phyloP scores from a whole-genome alignment of 1,140 invertebrate genomes.

The Aphaenogaster floridana region DNA sequence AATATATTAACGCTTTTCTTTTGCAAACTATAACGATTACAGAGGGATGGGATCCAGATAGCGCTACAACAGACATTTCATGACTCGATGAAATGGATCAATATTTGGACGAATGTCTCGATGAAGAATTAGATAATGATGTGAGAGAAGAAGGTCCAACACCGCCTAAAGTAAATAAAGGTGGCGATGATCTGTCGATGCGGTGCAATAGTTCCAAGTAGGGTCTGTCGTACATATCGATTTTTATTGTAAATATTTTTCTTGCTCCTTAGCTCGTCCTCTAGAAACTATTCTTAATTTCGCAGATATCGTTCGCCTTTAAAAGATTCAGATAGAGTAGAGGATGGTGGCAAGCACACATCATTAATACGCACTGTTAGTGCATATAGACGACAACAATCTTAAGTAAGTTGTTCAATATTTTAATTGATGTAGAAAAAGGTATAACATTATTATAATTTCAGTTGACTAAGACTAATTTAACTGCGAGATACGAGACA shows the following conservation, averaged over 20 bases:
- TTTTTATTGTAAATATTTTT: conserved; percentile 31
- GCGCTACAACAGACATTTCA: conserved; percentile 87
- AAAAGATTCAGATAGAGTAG: conserved; percentile 78
- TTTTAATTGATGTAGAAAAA: conserved; percentile 1
- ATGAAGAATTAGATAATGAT: conserved; percentile 83
- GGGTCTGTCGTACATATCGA: conserved; percentile 74
- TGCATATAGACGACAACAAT: conserved; percentile 93
- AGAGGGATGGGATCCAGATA: conserved; percentile 86
- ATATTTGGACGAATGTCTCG: conserved; percentile 91
- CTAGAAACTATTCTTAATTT: conserved; percentile 56
- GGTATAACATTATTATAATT: conserved; percentile 37
- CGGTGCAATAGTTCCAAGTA: conserved; percentile 81
- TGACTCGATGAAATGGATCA: conserved; percentile 90
- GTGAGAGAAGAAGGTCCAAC: conserved; percentile 87
- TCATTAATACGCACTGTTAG: conserved; percentile 94
- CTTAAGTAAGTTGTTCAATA: conserved; percentile 78
- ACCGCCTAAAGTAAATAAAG: conserved; percentile 89
- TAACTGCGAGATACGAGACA: conserved; percentile 78
- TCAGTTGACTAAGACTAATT: conserved; percentile 84
- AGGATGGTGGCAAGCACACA: conserved; percentile 85
- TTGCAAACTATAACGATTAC: conserved; percentile 40
- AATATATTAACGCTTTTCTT: conserved; percentile 44
- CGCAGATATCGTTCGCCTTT: conserved; percentile 81
- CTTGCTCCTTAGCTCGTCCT: conserved; percentile 1
- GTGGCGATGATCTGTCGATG: conserved; percentile 79